These are phyloP conservation scores for Monopterus albus DNA, from an alignment of 2,113 vertebrate species.

Conservation along the genomic window DNA sequence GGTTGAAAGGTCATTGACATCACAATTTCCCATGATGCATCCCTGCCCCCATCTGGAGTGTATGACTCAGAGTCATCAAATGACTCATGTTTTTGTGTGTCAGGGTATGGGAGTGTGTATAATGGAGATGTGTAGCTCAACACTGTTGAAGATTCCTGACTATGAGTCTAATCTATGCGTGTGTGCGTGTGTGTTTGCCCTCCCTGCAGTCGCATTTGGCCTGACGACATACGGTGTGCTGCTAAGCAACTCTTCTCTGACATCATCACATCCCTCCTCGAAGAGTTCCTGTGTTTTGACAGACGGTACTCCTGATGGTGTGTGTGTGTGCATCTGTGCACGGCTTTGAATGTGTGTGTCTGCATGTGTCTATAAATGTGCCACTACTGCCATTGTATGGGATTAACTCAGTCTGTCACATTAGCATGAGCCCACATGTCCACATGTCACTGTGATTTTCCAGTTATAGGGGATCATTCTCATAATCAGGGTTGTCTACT, in stretches of 20 bases:
- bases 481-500: too few relatives aligned
- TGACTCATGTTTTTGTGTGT: conserved; percentile 58
- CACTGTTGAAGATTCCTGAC: background rate
- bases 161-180: background rate
- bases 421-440: conserved; percentile 3
- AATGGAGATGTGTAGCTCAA: conserved; percentile 1
- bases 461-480: background rate
- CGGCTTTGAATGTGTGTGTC: conserved; percentile 3
- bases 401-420: conserved; percentile 18
- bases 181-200: background rate
- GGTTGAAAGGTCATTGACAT: conserved; percentile 28
- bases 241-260: conserved; percentile 88
- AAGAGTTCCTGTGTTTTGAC: conserved; percentile 83
- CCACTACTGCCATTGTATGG: background rate
- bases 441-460: conserved; percentile 8
- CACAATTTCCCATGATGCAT: conserved; percentile 47
- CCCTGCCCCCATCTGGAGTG: conserved; percentile 26
- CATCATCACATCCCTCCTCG: conserved; percentile 84
- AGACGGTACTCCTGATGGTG: conserved; percentile 55
- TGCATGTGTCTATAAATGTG: conserved; percentile 35
- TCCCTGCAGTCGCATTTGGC: conserved; percentile 65
- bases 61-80: conserved; percentile 64
- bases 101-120: background rate
- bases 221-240: conserved; percentile 83
- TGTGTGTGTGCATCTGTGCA: conserved; percentile 2